A percentile compares a stretch with the other conserved stretches of the same genome.
phyloP scores from a whole-genome alignment of 1,140 invertebrate species.

The Lycorma delicatula region DNA sequence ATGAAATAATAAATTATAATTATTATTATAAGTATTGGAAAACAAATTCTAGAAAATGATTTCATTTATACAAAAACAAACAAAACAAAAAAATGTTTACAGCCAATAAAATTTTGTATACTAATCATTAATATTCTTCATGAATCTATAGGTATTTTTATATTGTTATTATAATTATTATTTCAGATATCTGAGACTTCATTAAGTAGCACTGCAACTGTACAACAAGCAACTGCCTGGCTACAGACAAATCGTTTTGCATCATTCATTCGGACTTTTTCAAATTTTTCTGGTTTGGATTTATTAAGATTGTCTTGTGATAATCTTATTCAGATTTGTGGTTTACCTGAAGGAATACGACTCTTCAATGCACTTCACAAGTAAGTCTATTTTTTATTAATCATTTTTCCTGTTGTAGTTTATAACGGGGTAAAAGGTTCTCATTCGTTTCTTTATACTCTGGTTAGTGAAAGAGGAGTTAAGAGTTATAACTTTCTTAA shows the following conservation, averaged over 20 bases:
- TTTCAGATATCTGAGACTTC: too few species aligned
- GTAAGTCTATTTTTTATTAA: constrained; percentile 31
- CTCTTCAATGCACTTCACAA: constrained; percentile 83
- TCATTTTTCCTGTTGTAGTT: constrained; percentile 18
- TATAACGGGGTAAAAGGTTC: neutral
- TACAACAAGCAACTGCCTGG: constrained; percentile 68
- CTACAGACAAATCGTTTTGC: constrained; percentile 68
- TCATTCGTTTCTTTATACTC: neutral
- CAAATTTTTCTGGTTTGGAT: constrained; percentile 80
- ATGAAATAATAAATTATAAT: too few species aligned
- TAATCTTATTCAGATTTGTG: constrained; percentile 90
- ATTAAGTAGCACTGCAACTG: constrained; percentile 53
- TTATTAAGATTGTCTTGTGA: constrained; percentile 76
- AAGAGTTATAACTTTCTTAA: too few species aligned
- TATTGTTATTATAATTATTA: too few species aligned
- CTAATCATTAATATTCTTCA: too few species aligned
- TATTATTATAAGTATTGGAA: too few species aligned
- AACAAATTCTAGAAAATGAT: too few species aligned
- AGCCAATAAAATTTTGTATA: too few species aligned
- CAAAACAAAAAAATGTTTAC: too few species aligned
- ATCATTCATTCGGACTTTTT: constrained; percentile 63
- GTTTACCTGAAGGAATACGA: constrained; percentile 81
- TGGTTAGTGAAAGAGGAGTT: neutral
- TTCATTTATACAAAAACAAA: too few species aligned
- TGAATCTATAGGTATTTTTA: too few species aligned